These are phyloP conservation scores for Lophius americanus DNA, from an alignment of 2,797 vertebrate genomes.

Conservation along the genomic window DNA sequence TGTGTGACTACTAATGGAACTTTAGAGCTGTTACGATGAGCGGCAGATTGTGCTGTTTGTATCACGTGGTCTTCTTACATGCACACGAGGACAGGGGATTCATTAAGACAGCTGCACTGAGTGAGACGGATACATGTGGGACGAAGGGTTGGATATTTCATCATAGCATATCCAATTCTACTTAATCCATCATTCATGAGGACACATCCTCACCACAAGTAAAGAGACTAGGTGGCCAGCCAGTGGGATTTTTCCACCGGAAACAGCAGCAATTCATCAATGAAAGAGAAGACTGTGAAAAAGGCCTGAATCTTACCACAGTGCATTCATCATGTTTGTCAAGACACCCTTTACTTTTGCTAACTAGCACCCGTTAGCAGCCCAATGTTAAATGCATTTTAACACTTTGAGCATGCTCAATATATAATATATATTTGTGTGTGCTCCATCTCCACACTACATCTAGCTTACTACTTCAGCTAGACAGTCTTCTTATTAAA, in stretches of 20 bases:
- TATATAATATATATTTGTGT: background rate
- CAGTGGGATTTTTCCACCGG: background rate
- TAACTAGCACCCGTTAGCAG: background rate
- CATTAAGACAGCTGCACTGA: background rate
- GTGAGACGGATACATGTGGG: background rate
- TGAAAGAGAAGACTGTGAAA: background rate
- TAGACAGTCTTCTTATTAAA: constrained; percentile 8
- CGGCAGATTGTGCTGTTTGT: background rate
- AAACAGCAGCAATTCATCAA: background rate
- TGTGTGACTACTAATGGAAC: background rate
- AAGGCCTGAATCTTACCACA: background rate
- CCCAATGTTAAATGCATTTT: background rate
- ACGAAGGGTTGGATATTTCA: background rate
- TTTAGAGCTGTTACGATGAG: background rate
- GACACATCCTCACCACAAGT: background rate
- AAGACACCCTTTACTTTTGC: background rate
- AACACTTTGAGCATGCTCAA: background rate
- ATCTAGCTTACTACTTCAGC: constrained; percentile 12
- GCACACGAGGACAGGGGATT: background rate
- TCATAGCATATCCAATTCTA: background rate
- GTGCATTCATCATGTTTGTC: background rate
- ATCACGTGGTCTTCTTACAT: constrained; percentile 4
- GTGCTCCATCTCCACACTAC: constrained; percentile 17
- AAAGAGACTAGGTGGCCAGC: no score
- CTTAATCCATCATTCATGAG: constrained; percentile 1